phyloP scores from a whole-genome alignment of 2,797 vertebrate genomes.

The Potorous gilbertii region DNA sequence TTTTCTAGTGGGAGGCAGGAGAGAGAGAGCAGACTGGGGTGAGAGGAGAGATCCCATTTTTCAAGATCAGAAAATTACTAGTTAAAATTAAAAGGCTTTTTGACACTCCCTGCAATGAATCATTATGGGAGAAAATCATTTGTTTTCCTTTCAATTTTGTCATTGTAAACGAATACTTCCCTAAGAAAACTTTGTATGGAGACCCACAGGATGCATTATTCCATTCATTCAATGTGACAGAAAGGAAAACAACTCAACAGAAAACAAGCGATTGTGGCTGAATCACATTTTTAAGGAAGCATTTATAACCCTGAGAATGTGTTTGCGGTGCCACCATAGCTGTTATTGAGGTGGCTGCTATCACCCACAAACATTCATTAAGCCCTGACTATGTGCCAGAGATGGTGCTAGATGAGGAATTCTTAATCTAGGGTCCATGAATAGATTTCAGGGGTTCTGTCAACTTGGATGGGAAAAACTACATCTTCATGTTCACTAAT shows the following conservation, averaged over 20 bases:
- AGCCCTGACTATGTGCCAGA: slow-evolving; percentile 1
- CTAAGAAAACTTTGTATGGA: slow-evolving; percentile 58
- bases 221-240: slow-evolving; percentile 64
- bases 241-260: slow-evolving; percentile 63
- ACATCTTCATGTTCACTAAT: background rate
- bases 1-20: background rate
- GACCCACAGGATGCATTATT: slow-evolving; percentile 57
- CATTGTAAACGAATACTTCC: slow-evolving; percentile 61
- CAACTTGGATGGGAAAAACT: background rate
- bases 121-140: slow-evolving; percentile 54
- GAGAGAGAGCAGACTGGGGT: background rate
- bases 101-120: slow-evolving; percentile 22
- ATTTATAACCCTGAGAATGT: slow-evolving; percentile 9
- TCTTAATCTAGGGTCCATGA: background rate
- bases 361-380: slow-evolving; percentile 48
- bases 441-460: background rate
- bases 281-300: slow-evolving; percentile 42
- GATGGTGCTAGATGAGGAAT: background rate
- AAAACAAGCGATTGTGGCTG: slow-evolving; percentile 30
- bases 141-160: slow-evolving; percentile 69
- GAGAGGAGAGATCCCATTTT: slow-evolving; percentile 30
- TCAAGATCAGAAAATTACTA: slow-evolving; percentile 51
- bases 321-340: slow-evolving; percentile 1
- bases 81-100: slow-evolving; percentile 58
- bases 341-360: background rate